These are phyloP conservation scores for Magallana angulata DNA, from an alignment of 1,140 invertebrate genomes.

Conservation along the genomic window DNA sequence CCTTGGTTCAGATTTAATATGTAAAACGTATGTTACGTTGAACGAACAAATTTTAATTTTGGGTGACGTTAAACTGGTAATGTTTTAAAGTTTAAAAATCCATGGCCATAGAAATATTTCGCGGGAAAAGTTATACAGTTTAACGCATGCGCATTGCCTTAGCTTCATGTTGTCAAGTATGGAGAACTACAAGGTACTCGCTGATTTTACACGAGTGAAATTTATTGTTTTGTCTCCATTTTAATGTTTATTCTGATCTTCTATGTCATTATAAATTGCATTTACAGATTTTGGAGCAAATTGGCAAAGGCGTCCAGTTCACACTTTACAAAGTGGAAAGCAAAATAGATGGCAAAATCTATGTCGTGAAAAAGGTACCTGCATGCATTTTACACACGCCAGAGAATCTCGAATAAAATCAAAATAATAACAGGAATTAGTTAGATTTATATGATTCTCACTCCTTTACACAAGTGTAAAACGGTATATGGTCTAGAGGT, in stretches of 20 bases:
- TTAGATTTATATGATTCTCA: no score
- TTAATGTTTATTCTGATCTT: not conserved
- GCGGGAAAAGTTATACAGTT: slow-evolving; percentile 3
- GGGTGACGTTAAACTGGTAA: no score
- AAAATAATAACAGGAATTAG: no score
- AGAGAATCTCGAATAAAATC: no score
- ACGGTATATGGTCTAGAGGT: no score
- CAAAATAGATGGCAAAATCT: slow-evolving; percentile 64
- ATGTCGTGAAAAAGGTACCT: slow-evolving; percentile 75
- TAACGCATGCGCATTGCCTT: slow-evolving; percentile 65
- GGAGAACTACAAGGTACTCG: slow-evolving; percentile 71
- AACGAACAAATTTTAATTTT: no score
- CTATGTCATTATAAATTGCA: not conserved
- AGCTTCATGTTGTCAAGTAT: slow-evolving; percentile 75
- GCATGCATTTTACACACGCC: no score
- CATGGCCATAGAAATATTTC: not conserved
- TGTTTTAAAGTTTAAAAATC: no score
- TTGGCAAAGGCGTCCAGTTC: slow-evolving; percentile 73
- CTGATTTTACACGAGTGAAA: not conserved
- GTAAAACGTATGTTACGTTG: no score
- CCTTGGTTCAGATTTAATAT: no score
- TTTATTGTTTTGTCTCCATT: not conserved
- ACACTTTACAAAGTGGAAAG: slow-evolving; percentile 69
- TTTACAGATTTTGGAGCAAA: slow-evolving; percentile 69
- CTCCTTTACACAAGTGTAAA: no score